phyloP scores from a whole-genome alignment of 2,113 vertebrate species.

The Aegithalos caudatus region DNA sequence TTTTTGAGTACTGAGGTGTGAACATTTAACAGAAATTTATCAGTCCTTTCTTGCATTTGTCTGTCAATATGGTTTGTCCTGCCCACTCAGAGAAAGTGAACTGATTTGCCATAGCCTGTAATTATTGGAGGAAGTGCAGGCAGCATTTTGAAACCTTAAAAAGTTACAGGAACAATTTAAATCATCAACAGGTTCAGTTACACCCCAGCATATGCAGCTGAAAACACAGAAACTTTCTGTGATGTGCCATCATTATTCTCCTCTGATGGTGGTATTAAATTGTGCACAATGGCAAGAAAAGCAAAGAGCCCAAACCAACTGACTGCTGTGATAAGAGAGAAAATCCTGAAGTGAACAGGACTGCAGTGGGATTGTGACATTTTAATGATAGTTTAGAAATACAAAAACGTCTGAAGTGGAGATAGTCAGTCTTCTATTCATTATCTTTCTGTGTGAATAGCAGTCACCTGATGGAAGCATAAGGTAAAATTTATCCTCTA shows the following conservation, averaged over 20 bases:
- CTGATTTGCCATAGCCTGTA: not conserved
- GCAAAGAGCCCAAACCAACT: not conserved
- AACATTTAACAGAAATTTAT: not conserved
- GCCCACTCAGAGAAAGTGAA: not conserved
- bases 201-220: not conserved
- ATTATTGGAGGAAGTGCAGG: not conserved
- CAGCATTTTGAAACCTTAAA: not conserved
- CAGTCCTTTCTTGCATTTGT: not conserved
- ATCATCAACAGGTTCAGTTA: not conserved
- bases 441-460: not conserved
- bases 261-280: not conserved
- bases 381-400: constrained; percentile 54
- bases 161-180: constrained; percentile 20
- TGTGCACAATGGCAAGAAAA: not conserved
- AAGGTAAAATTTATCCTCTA: not conserved
- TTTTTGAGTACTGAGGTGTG: not conserved
- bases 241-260: not conserved
- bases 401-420: constrained; percentile 10
- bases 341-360: constrained; percentile 17
- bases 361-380: constrained; percentile 20
- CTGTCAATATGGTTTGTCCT: not conserved
- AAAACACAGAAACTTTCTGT: constrained; percentile 32
- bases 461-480: not conserved
- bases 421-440: not conserved
- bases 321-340: constrained; percentile 33